Evolutionary conservation across 2,888 invertebrate genomes (phyloP), one percentile per base, ranked within the genome.

Genomic region (Steinernema scapterisci): DNA sequence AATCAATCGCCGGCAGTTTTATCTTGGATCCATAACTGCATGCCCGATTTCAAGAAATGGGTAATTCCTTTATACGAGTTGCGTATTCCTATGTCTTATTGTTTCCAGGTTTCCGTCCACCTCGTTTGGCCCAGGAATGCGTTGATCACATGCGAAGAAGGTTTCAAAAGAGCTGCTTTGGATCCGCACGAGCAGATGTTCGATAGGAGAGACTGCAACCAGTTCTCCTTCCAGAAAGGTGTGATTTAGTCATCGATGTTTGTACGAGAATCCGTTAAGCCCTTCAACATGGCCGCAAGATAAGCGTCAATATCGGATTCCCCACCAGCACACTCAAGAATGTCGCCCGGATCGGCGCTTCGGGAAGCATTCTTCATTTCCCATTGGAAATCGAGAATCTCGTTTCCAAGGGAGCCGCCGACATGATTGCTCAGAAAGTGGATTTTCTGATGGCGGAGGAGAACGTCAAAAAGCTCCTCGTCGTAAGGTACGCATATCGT

Each of bases 21-120:
- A 3, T 27, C 63, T 31, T 63, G 63, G 63, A 9, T 63, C 31
- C 63, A 63, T 31, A 63, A 63, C 31, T 63, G 63, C 63, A 63
- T 63, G 63, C 27, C 27, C 3, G 63, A 63, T 38, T 9, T 63
- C 11, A 38, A 63, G 38, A 63, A 63, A 25, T 5, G 6, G 27
- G 38, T 38, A 38, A 38, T 3, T 3, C 38, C 9, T 38, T 9
- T 6, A 38, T 38, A 38, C 9, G 3, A 38, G n/a, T n/a, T n/a
- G n/a, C n/a, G n/a, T n/a, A n/a, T n/a, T n/a, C n/a, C n/a, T n/a
- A n/a, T n/a, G n/a, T n/a, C n/a, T n/a, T n/a, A n/a, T n/a, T n/a
- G n/a, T n/a, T 38, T 38, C 38, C 38, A 38, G 38, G 38, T 63
- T 31, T 63, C 63, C 3, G 31, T 63, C 1, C 63, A 63, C 63